A percentile compares a stretch with the other conserved stretches of the same genome.
These are phyloP conservation scores for Anthoscopus minutus DNA, from an alignment of 2,113 vertebrate genomes.

Conservation along the genomic window DNA sequence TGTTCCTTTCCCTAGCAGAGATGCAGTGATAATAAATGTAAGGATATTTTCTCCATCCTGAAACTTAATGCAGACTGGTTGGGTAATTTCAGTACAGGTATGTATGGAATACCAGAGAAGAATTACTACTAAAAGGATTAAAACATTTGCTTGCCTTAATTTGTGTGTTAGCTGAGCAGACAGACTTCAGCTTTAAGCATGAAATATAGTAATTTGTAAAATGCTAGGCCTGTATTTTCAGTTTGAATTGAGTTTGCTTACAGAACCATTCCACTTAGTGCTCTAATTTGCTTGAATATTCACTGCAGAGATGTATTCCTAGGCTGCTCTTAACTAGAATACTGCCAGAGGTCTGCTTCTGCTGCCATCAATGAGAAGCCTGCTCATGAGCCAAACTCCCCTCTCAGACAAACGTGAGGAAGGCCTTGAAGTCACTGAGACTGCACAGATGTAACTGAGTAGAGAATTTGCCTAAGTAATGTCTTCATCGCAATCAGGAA, in stretches of 20 bases:
- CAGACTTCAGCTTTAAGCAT: background rate
- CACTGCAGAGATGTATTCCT: background rate
- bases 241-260: background rate
- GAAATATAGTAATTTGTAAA: background rate
- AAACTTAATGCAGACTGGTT: background rate
- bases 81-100: background rate
- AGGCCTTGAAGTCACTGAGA: background rate
- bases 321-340: constrained; percentile 31
- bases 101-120: background rate
- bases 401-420: background rate
- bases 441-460: background rate
- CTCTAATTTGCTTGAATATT: constrained; percentile 34
- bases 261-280: background rate
- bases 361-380: background rate
- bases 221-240: background rate
- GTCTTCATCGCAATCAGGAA: background rate
- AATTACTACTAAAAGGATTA: background rate
- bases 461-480: background rate
- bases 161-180: background rate
- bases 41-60: background rate
- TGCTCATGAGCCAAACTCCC: background rate
- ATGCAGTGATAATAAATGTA: background rate
- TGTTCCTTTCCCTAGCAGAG: background rate
- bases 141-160: background rate
- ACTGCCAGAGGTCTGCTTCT: constrained; percentile 38